phyloP scores from a whole-genome alignment of 2,797 vertebrate species.

The Gymnothorax javanicus region DNA sequence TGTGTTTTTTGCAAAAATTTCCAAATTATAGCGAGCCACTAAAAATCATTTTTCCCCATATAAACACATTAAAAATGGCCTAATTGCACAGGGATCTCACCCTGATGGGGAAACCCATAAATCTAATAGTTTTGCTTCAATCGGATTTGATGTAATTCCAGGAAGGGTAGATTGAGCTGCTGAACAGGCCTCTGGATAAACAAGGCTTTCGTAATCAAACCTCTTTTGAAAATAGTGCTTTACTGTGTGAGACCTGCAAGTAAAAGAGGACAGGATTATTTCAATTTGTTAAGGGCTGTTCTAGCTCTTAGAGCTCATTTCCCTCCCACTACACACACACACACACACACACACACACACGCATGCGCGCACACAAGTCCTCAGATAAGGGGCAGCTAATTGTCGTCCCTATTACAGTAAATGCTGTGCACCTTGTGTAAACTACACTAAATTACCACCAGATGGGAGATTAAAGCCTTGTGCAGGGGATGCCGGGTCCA shows the following conservation, averaged over 20 bases:
- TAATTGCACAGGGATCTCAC: background rate
- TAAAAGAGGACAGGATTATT: slow-evolving; percentile 47
- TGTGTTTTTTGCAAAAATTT: background rate
- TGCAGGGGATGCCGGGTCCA: slow-evolving; percentile 69
- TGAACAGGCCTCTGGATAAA: slow-evolving; percentile 19
- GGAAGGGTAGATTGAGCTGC: slow-evolving; percentile 25
- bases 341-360: too few species aligned
- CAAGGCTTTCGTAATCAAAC: background rate
- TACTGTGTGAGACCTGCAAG: slow-evolving; percentile 35
- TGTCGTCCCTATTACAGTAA: slow-evolving; percentile 83
- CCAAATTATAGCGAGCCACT: background rate
- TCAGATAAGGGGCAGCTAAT: slow-evolving; percentile 76
- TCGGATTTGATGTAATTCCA: slow-evolving; percentile 30
- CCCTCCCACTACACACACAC: slow-evolving; percentile 37
- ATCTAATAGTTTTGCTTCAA: slow-evolving; percentile 25
- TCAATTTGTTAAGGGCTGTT: slow-evolving; percentile 45
- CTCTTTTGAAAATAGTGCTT: slow-evolving; percentile 25
- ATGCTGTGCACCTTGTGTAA: slow-evolving; percentile 76
- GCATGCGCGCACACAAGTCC: slow-evolving; percentile 61
- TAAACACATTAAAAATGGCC: background rate
- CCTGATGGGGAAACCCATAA: slow-evolving; percentile 13
- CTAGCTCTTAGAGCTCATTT: slow-evolving; percentile 62
- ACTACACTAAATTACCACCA: slow-evolving; percentile 80
- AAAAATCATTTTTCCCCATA: background rate
- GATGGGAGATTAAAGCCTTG: slow-evolving; percentile 80